Evolutionary conservation across 2,113 vertebrate species (phyloP).

Genomic region (Pagrus major): DNA sequence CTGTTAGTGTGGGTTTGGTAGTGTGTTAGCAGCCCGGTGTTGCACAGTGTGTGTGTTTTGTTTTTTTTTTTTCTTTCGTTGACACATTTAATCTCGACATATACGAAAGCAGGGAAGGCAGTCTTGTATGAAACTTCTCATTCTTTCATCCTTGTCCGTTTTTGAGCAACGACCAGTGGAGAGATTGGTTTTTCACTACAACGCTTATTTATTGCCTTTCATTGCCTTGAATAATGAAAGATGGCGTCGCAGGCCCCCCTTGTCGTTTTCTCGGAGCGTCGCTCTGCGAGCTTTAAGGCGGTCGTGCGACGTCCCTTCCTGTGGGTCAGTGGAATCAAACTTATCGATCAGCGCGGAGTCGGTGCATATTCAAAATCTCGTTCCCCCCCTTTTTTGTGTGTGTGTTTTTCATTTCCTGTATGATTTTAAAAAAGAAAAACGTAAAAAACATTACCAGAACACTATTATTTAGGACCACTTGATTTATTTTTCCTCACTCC

Average conservation of each 20-base stretch:
- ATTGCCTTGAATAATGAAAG: slow-evolving; percentile 61
- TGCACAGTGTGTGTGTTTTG: slow-evolving; percentile 37
- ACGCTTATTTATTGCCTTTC: slow-evolving; percentile 69
- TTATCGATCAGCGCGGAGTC: slow-evolving; percentile 48
- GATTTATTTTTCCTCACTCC: slow-evolving; percentile 68
- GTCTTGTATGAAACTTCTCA: slow-evolving; percentile 12
- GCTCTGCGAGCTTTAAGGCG: not conserved
- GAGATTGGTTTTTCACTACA: slow-evolving; percentile 35
- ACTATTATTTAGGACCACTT: slow-evolving; percentile 80
- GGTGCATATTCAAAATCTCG: slow-evolving; percentile 57
- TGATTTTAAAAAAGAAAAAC: no score
- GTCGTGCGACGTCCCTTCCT: slow-evolving; percentile 28
- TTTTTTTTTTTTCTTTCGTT: not conserved
- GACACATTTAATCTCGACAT: slow-evolving; percentile 39
- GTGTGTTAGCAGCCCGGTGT: slow-evolving; percentile 29
- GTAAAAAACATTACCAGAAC: slow-evolving; percentile 72
- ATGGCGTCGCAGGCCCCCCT: slow-evolving; percentile 11
- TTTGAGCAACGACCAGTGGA: slow-evolving; percentile 27
- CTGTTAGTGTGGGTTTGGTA: slow-evolving; percentile 39
- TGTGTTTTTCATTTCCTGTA: slow-evolving; percentile 30
- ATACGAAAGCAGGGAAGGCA: slow-evolving; percentile 40
- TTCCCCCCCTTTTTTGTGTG: slow-evolving; percentile 1
- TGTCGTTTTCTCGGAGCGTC: not conserved
- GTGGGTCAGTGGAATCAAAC: slow-evolving; percentile 43
- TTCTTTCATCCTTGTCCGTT: slow-evolving; percentile 7